A percentile compares a stretch with the other conserved stretches of the same genome.
These are phyloP conservation scores for Tapera naevia DNA, from an alignment of 2,797 vertebrate species.

Conservation along the genomic window DNA sequence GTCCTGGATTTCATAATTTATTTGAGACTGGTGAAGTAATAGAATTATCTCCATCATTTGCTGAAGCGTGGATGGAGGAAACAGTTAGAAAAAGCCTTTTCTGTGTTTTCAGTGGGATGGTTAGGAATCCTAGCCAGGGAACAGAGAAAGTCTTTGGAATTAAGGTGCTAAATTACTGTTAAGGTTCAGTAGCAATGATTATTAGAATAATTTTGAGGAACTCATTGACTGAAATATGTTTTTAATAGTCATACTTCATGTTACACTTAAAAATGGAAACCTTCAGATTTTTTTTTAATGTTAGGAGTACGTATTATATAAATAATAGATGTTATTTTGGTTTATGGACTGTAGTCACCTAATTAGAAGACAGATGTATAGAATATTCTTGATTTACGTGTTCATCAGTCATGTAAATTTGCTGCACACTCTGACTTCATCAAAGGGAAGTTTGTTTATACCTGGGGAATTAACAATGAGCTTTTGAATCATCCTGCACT, in stretches of 20 bases:
- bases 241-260: background rate
- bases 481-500: background rate
- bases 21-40: background rate
- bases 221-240: background rate
- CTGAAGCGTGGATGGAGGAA: background rate
- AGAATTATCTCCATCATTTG: background rate
- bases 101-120: background rate
- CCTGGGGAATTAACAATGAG: background rate
- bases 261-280: background rate
- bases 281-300: background rate
- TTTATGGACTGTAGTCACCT: background rate
- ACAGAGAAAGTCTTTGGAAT: background rate
- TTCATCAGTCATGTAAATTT: conserved; percentile 3
- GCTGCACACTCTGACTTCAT: background rate
- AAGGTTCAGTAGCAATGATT: background rate
- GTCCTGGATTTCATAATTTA: background rate
- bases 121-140: background rate
- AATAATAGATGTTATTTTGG: background rate
- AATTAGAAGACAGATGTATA: background rate
- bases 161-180: background rate
- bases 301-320: background rate
- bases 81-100: background rate
- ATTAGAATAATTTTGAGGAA: background rate
- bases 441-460: background rate
- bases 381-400: background rate